Base-by-base conservation (phyloP, 2,888 invertebrate genomes). In the Coremacera marginata region DNA sequence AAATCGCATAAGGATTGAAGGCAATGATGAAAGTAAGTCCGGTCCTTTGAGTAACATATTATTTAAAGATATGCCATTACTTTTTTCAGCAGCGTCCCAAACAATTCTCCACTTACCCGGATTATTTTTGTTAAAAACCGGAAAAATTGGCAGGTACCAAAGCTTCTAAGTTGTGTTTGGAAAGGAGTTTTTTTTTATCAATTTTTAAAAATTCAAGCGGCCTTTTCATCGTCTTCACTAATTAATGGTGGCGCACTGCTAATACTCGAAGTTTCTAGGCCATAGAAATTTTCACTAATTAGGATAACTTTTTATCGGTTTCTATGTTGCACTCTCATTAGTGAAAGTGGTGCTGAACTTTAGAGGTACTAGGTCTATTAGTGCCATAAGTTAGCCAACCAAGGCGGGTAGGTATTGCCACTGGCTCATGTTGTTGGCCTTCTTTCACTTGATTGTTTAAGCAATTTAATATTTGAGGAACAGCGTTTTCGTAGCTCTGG, bases 321-420 rank as follows among this genome's bases (percentile, higher is more conserved):
- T 16, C 52, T 52, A 52, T 52, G 19, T 52, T 52, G 52, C 52
- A 52, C 16, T 52, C 52, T 5, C 52, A 52, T 19, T 9, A 5
- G 19, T 52, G 52, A 16, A 52, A 74, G 5, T 63, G 62, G 70
- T 68, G 14, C 52, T 76, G 73, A 73, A 52, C 62, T 76, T 37
- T 31, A 3, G 11, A 16, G 51, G 25, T 49, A 1, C 5, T 52
- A 70, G 19, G 49, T 37, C 11, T 27, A 9, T 55, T n/a, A 9
- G 74, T n/a, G 0, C 72, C 70, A n/a, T 78, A 74, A 27, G 76
- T 70, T 3, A 78, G 52, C 76, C 70, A 78, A 51, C 75, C 76
- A 51, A 25, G 27, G 14, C 34, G 70, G 1, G 78, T 78, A 8
- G 55, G 19, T 7, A 62, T 52, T 0, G 75, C 62, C 51, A 73